Percentiles rank a stretch among this genome's conserved stretches.
phyloP scores from a whole-genome alignment of 2,797 vertebrate genomes.

The Emys orbicularis region DNA sequence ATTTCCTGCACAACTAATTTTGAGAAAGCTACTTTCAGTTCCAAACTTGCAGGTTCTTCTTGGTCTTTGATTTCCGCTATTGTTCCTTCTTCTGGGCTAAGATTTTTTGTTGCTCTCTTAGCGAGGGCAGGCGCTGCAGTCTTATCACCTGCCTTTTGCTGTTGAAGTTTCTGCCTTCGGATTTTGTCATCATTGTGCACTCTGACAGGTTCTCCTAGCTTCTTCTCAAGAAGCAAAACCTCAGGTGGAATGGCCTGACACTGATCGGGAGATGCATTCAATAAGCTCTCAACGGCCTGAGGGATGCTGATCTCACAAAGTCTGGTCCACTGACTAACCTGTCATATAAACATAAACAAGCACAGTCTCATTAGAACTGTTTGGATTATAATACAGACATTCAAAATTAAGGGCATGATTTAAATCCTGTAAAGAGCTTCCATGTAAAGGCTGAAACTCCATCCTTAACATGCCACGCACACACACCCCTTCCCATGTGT shows the following conservation, averaged over 20 bases:
- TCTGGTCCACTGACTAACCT: conserved; percentile 98
- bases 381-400: not conserved
- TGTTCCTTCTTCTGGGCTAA: not conserved
- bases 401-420: not conserved
- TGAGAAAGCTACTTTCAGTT: conserved; percentile 89
- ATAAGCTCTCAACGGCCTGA: conserved; percentile 89
- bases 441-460: not conserved
- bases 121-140: not conserved
- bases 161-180: conserved; percentile 92
- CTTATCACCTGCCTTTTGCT: conserved; percentile 71
- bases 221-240: conserved; percentile 89
- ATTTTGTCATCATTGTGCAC: conserved; percentile 99
- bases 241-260: conserved; percentile 82
- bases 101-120: not conserved
- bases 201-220: conserved; percentile 92
- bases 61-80: not conserved
- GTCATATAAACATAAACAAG: conserved; percentile 13
- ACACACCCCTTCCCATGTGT: no score
- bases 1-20: conserved; percentile 84
- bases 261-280: conserved; percentile 76
- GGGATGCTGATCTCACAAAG: conserved; percentile 96
- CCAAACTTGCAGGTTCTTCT: conserved; percentile 74
- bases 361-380: not conserved
- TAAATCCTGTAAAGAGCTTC: not conserved
- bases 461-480: not conserved